Evolutionary conservation across 2,797 vertebrate genomes (phyloP).

Genomic region (Somateria mollissima): DNA sequence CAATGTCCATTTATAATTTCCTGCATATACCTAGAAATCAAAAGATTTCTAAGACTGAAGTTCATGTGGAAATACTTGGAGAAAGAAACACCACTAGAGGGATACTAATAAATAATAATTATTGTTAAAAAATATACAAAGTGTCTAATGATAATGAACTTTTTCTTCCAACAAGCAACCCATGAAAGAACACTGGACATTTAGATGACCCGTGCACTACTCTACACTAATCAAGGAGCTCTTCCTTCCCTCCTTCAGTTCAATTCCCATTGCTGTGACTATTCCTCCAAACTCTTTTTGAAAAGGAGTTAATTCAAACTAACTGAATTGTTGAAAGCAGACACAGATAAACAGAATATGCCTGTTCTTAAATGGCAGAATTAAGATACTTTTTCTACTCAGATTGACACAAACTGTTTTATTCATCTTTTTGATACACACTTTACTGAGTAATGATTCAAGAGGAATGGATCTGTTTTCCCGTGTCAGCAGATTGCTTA

Average conservation of each 20-base stretch:
- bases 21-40: background rate
- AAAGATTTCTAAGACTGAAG: background rate
- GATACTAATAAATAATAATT: background rate
- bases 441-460: background rate
- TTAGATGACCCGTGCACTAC: background rate
- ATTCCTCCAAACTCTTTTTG: background rate
- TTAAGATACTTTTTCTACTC: background rate
- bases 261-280: background rate
- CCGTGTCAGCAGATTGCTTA: background rate
- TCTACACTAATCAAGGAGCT: background rate
- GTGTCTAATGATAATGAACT: background rate
- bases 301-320: background rate
- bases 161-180: background rate
- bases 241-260: background rate
- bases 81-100: background rate
- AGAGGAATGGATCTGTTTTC: background rate
- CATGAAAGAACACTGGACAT: background rate
- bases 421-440: background rate
- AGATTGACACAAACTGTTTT: background rate
- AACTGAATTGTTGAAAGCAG: background rate
- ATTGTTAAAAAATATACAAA: background rate
- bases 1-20: background rate
- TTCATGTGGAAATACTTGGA: background rate
- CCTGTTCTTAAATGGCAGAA: background rate
- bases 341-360: background rate